A percentile compares a stretch with the other conserved stretches of the same genome.
Conservation (phyloP, 2,113 vertebrate genomes). For the Ceuthmochares aereus region DNA sequence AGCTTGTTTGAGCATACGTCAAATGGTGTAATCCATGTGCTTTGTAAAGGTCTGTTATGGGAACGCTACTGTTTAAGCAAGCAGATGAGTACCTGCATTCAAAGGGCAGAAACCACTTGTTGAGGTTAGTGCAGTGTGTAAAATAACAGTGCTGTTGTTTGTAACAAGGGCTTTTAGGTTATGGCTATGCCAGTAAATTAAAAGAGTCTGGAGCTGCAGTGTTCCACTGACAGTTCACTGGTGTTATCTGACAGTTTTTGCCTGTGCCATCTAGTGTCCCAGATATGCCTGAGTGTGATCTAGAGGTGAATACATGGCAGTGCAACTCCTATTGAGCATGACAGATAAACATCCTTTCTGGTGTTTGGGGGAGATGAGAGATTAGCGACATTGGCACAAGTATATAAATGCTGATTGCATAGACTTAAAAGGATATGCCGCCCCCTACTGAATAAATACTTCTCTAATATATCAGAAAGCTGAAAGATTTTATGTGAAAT, state of each 20-base stretch:
- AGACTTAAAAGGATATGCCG: neutral
- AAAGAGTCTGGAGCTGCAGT: neutral
- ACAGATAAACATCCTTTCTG: neutral
- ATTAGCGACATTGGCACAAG: rapidly evolving
- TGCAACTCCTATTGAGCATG: neutral
- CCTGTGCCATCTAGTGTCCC: neutral
- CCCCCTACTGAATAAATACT: neutral
- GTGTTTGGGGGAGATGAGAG: neutral
- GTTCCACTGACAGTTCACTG: neutral
- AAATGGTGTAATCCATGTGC: neutral
- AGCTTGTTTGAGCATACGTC: neutral
- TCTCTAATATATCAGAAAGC: neutral
- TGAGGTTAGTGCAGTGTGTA: neutral
- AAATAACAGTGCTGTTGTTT: neutral
- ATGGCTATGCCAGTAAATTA: neutral
- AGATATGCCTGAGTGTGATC: rapidly evolving
- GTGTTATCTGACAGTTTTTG: neutral
- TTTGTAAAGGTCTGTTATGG: neutral
- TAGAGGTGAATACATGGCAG: neutral
- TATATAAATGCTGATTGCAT: neutral
- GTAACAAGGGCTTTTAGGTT: neutral
- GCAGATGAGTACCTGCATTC: neutral
- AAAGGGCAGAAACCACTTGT: neutral
- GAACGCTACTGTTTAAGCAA: rapidly evolving
- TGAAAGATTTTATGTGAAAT: neutral